phyloP scores from a whole-genome alignment of 2,888 invertebrate genomes.

The Cantharis nigra region DNA sequence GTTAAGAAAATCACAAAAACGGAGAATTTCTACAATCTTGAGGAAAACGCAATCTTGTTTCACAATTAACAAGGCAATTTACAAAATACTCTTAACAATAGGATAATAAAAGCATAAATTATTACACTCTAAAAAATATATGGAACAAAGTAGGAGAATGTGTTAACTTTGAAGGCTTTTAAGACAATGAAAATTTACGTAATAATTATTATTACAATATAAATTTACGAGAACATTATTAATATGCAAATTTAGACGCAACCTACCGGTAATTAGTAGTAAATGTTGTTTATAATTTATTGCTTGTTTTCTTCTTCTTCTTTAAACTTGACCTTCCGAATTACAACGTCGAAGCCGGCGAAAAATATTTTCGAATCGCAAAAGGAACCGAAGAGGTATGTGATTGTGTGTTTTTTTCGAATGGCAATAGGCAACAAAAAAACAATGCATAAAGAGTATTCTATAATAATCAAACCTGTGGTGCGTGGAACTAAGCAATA shows the following conservation, averaged over 20 bases:
- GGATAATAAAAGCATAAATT: slow-evolving; percentile 30
- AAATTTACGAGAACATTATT: slow-evolving; percentile 28
- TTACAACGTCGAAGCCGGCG: neutral
- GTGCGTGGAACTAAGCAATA: slow-evolving; percentile 52
- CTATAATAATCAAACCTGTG: slow-evolving; percentile 42
- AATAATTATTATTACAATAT: slow-evolving; percentile 16
- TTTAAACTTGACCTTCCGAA: slow-evolving; percentile 24
- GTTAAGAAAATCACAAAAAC: neutral
- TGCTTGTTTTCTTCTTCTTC: neutral
- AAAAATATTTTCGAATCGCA: neutral
- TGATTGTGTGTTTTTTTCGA: slow-evolving; percentile 44
- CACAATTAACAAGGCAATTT: slow-evolving; percentile 25
- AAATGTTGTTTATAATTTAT: slow-evolving; percentile 10
- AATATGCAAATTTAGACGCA: slow-evolving; percentile 22
- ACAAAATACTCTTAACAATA: slow-evolving; percentile 27
- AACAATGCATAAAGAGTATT: slow-evolving; percentile 36
- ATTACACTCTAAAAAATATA: slow-evolving; percentile 30
- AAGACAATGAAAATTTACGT: slow-evolving; percentile 24
- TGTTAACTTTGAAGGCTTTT: slow-evolving; percentile 23
- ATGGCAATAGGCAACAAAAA: slow-evolving; percentile 41
- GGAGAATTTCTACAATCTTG: slow-evolving; percentile 6
- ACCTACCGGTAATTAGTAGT: slow-evolving; percentile 1
- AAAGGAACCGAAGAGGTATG: slow-evolving; percentile 29
- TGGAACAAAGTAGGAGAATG: slow-evolving; percentile 29
- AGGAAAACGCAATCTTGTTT: slow-evolving; percentile 28